phyloP scores from a whole-genome alignment of 2,888 invertebrate species.

The Brenthis ino region DNA sequence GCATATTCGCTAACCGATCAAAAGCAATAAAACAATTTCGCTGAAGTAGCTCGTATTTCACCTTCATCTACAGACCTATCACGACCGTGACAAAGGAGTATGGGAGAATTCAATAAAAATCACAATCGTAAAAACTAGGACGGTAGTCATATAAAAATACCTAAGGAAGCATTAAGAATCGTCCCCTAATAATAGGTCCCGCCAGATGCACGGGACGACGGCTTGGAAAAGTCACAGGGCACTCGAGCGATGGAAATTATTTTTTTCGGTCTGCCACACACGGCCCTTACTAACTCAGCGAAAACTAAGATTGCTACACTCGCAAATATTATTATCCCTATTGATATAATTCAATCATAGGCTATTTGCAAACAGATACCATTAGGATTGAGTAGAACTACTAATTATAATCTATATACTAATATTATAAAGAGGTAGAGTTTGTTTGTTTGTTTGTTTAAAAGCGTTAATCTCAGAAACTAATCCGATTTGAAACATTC shows the following conservation, averaged over 20 bases:
- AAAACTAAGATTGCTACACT: slow-evolving; percentile 66
- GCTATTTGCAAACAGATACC: not conserved
- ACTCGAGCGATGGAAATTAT: slow-evolving; percentile 79
- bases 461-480: too few species aligned
- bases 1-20: slow-evolving; percentile 45
- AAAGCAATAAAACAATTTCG: slow-evolving; percentile 75
- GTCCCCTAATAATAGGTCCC: slow-evolving; percentile 80
- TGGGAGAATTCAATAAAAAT: slow-evolving; percentile 78
- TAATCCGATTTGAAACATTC: too few species aligned
- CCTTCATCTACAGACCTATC: slow-evolving; percentile 68
- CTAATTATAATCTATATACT: not conserved
- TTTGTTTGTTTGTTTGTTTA: too few species aligned
- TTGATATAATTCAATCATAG: slow-evolving; percentile 24
- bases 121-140: slow-evolving; percentile 80
- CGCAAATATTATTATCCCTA: slow-evolving; percentile 52
- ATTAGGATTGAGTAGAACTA: not conserved
- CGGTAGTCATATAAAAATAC: slow-evolving; percentile 79
- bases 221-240: slow-evolving; percentile 79
- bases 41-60: slow-evolving; percentile 77
- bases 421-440: too few species aligned
- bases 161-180: slow-evolving; percentile 79
- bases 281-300: slow-evolving; percentile 78
- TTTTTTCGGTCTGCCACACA: slow-evolving; percentile 82
- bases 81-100: slow-evolving; percentile 53
- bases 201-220: slow-evolving; percentile 81